Base-by-base conservation (phyloP, 2,797 vertebrate species). In the Eospalax fontanierii region DNA sequence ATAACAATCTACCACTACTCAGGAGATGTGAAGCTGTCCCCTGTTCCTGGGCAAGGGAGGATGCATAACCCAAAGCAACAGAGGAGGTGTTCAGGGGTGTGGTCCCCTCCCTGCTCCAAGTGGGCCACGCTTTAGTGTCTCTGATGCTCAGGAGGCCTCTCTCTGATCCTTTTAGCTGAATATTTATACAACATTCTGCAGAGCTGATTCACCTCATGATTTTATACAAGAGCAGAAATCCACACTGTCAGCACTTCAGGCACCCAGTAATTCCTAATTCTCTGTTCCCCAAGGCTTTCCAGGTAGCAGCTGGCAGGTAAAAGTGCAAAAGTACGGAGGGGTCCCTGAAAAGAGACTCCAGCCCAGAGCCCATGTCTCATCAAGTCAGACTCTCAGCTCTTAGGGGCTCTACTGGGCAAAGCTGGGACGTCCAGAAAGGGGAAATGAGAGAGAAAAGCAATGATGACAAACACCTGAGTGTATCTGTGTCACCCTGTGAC, bases 151-250 rank as follows among this genome's bases (percentile, higher is more conserved):
- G 65, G 35, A 80, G 90, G 26, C 85, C 71, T 43, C 19, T 83
- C 59, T 57, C 79, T 95, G 90, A 97, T 97, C 71, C 93, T 96
- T 96, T 97, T 63, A 97, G 95, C 88, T 90, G 87, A 57, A 35
- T 95, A 94, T 87, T 95, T 95, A 94, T 91, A 90, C 54, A 94
- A 84, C 82, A 84, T 90, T 95, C 89, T 83, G 76, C 26, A 75
- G 75, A 90, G 88, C 66, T 0, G 1, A 79, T 68, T 88, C 94
- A 80, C 65, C 68, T 93, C 35, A 1, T 3, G 86, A 89, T 89
- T 92, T 94, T 84, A 92, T 82, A 79, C 89, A 94, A 75, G 82
- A 59, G 28, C 78, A 93, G 92, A 95, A 95, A 96, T 78, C 24
- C 24, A 92, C 28, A 75, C 46, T 0, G 38, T 96, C 95, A 97